phyloP scores from a whole-genome alignment of 2,888 invertebrate species.

The Macaria notata region DNA sequence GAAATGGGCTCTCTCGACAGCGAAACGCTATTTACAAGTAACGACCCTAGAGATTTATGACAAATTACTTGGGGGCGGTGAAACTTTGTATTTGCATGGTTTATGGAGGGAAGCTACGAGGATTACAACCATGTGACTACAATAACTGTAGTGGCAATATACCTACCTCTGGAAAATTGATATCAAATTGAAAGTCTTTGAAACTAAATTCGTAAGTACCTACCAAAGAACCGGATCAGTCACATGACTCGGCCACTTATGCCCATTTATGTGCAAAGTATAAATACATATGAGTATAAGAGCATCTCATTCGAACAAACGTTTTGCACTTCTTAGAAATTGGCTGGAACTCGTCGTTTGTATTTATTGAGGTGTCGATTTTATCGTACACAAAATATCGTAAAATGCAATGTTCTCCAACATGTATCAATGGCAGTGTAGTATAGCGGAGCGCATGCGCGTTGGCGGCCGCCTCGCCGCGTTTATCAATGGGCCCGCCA shows the following conservation, averaged over 20 bases:
- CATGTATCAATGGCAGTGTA: slow-evolving; percentile 74
- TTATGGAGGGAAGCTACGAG: not conserved
- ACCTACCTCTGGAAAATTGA: no score
- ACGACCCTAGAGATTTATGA: slow-evolving; percentile 31
- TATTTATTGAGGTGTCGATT: slow-evolving; percentile 8
- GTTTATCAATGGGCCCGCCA: slow-evolving; percentile 74
- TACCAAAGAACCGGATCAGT: no score
- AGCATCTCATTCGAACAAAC: no score
- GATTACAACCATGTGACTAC: no score
- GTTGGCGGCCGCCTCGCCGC: slow-evolving; percentile 47
- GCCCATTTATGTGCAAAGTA: no score
- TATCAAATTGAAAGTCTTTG: no score
- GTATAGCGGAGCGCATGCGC: slow-evolving; percentile 55
- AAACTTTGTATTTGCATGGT: slow-evolving; percentile 7
- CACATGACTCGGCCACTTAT: no score
- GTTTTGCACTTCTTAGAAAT: no score
- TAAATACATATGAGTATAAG: no score
- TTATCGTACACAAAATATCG: slow-evolving; percentile 35
- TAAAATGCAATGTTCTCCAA: slow-evolving; percentile 41
- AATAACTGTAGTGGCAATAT: no score
- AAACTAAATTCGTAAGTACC: no score
- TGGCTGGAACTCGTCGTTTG: not conserved
- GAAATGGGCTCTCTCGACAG: slow-evolving; percentile 48
- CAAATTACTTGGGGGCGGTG: slow-evolving; percentile 5
- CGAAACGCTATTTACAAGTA: slow-evolving; percentile 42